Base-by-base conservation (phyloP, 1,140 invertebrate species). In the Zaprionus capensis region DNA sequence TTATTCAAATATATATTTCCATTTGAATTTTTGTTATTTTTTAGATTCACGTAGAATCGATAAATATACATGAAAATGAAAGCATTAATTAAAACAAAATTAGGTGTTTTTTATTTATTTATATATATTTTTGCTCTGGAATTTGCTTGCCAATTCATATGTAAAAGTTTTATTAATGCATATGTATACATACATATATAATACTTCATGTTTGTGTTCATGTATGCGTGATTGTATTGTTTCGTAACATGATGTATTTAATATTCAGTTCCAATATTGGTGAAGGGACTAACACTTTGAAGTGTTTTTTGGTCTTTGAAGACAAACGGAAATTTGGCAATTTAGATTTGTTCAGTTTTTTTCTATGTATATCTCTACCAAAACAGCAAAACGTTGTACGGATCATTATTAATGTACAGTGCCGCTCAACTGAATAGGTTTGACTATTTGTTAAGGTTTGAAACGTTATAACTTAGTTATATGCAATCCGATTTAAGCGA, bases 81-180 rank as follows among this genome's bases (percentile, higher is more conserved):
- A 87, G 65, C 55, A 57, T 81, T 61, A 85, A 46, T 46, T n/a
- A 41, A 86, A 86, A 77, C 58, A 70, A 88, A 84, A 88, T 69
- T 46, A 74, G 41, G 69, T 75, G 49, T 77, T 70, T 69, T 72
- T 24, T 5, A 67, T 69, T 72, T 9, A 61, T 46, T 26, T 22
- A 62, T 69, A 46, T 26, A 38, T 26, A 38, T 20, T 57, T 63
- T 76, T 63, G 62, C 44, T 67, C n/a, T 51, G 44, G 36, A 51
- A 9, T 55, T 58, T 61, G 17, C 26, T 78, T 75, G 71, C 82
- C 78, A 86, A 84, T 71, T 70, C 38, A 22, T 36, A 57, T 44
- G 51, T 24, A 64, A 34, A 46, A 63, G 59, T 41, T 15, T 41
- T 41, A 41, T 41, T 15, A 41, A 49, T 49, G 14, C 56, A 71